Conservation (phyloP, 2,888 invertebrate species). For the Meiosimyza decipiens region DNA sequence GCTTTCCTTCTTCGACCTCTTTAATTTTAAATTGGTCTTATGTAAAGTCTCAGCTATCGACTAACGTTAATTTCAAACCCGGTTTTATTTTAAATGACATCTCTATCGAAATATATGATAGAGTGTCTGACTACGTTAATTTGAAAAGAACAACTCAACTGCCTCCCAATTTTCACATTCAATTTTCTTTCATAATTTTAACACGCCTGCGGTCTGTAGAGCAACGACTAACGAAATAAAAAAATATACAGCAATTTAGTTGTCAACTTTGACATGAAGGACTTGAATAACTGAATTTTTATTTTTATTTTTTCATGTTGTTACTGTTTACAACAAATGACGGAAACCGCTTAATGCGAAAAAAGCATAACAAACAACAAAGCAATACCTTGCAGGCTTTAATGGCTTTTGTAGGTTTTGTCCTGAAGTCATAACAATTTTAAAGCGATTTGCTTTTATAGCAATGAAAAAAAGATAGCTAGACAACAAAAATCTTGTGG, state of each 20-base stretch:
- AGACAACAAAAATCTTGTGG: too few species aligned
- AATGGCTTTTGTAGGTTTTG: neutral
- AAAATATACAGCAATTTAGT: neutral
- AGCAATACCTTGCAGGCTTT: conserved; percentile 3
- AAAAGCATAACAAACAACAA: neutral
- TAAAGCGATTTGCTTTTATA: too few species aligned
- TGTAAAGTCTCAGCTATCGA: too few species aligned
- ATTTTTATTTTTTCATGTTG: neutral
- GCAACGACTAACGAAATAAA: neutral
- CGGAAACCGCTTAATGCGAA: neutral
- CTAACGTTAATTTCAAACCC: too few species aligned
- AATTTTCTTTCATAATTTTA: conserved; percentile 18
- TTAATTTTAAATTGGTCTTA: too few species aligned
- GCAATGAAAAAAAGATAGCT: too few species aligned
- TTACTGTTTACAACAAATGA: neutral
- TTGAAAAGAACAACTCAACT: neutral
- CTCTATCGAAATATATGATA: neutral
- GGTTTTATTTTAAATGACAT: too few species aligned
- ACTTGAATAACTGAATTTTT: neutral
- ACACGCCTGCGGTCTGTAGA: neutral
- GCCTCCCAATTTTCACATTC: conserved; percentile 20
- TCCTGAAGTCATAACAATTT: neutral
- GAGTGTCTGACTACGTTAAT: neutral
- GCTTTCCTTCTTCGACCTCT: too few species aligned
- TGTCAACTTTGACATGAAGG: neutral